These are phyloP conservation scores for Sinhomidia bicolor DNA, from an alignment of 2,888 invertebrate genomes.

Conservation along the genomic window DNA sequence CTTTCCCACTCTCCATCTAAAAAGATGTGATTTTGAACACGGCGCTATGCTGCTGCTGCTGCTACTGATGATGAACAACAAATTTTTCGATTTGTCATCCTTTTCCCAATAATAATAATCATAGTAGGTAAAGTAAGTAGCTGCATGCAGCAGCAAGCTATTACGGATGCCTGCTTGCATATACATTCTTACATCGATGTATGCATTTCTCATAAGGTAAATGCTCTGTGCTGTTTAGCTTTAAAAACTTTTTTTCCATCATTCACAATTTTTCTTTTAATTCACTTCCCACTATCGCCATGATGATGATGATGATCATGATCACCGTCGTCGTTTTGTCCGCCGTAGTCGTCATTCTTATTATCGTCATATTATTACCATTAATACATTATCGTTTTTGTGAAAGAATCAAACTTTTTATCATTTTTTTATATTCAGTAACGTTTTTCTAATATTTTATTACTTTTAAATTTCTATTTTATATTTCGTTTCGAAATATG, in stretches of 20 bases:
- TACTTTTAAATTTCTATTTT: conserved; percentile 15
- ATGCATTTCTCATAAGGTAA: neutral
- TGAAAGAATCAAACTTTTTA: conserved; percentile 27
- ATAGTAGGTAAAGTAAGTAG: neutral
- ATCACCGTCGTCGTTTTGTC: neutral
- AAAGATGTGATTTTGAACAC: neutral
- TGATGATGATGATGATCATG: neutral
- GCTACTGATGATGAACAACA: conserved; percentile 72
- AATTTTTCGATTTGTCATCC: conserved; percentile 81
- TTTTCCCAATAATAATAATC: conserved; percentile 77
- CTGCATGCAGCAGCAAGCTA: neutral
- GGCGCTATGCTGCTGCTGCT: conserved; percentile 35
- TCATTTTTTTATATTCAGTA: neutral
- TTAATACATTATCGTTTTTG: conserved; percentile 28
- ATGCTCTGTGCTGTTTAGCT: neutral
- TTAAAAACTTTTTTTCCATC: conserved; percentile 13
- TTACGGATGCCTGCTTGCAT: neutral
- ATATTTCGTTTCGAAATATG: neutral
- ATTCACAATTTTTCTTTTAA: conserved; percentile 24
- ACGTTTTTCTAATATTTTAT: conserved; percentile 37
- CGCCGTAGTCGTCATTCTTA: conserved; percentile 3
- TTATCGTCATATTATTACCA: conserved; percentile 22
- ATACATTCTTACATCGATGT: no score
- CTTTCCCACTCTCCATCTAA: neutral
- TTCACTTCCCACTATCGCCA: conserved; percentile 28